Conservation (phyloP, 2,888 invertebrate species). For the Ecdyonurus torrentis region DNA sequence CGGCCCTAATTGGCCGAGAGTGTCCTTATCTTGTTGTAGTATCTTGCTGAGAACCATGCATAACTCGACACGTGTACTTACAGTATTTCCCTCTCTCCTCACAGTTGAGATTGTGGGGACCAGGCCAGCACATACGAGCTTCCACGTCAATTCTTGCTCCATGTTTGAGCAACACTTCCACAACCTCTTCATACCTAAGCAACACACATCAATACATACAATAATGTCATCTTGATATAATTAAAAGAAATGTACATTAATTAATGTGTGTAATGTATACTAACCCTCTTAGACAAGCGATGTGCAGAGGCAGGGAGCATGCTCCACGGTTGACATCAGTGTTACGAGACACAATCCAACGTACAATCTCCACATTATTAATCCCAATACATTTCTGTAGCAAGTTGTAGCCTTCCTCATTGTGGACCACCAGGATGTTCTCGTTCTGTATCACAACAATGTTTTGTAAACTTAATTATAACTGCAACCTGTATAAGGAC, state of each 20-base stretch:
- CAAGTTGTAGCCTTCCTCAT: constrained; percentile 50
- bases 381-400: constrained; percentile 56
- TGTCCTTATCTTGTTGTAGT: too few relatives aligned
- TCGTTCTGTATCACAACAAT: constrained; percentile 33
- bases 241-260: not conserved
- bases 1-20: too few relatives aligned
- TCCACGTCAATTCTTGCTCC: constrained; percentile 54
- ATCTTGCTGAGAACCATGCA: not conserved
- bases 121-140: constrained; percentile 59
- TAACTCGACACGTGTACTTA: constrained; percentile 17
- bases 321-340: constrained; percentile 47
- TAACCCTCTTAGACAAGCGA: constrained; percentile 51
- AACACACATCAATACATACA: constrained; percentile 4
- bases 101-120: constrained; percentile 49
- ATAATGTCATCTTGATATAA: not conserved
- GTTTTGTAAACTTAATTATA: not conserved
- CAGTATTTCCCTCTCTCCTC: constrained; percentile 49
- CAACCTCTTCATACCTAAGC: constrained; percentile 44
- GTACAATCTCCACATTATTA: constrained; percentile 49
- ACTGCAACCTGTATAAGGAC: too few relatives aligned
- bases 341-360: constrained; percentile 46
- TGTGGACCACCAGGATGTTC: constrained; percentile 45
- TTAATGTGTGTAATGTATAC: constrained; percentile 11
- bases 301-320: constrained; percentile 58
- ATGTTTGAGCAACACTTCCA: constrained; percentile 46